Evolutionary conservation across 2,113 vertebrate species (phyloP).

Genomic region (Sinocyclocheilus rhinocerous): DNA sequence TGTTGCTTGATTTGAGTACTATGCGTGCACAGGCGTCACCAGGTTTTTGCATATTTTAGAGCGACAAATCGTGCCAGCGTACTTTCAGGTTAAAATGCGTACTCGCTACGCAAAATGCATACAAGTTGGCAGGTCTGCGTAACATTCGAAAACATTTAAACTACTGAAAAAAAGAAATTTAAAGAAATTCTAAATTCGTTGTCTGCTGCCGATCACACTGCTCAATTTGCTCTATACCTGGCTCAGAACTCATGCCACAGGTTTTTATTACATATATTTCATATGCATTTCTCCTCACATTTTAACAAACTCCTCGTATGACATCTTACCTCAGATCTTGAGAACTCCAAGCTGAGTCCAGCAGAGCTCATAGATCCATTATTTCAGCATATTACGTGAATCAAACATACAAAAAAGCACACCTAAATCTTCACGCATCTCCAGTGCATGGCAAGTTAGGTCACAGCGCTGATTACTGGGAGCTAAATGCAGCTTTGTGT

Average conservation of each 20-base stretch:
- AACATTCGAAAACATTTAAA: background rate
- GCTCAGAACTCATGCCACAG: background rate
- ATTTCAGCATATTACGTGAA: slow-evolving; percentile 59
- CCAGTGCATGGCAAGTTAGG: slow-evolving; percentile 62
- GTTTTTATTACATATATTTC: background rate
- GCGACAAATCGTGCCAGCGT: too few relatives aligned
- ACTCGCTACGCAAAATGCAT: too few relatives aligned
- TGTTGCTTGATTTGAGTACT: too few relatives aligned
- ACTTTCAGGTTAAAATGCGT: too few relatives aligned
- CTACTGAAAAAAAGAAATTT: too few relatives aligned
- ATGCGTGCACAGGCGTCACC: too few relatives aligned
- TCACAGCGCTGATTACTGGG: slow-evolving; percentile 69
- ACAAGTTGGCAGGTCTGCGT: too few relatives aligned
- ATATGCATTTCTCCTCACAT: slow-evolving; percentile 15
- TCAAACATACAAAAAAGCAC: slow-evolving; percentile 55
- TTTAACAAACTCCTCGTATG: background rate
- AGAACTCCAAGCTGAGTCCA: slow-evolving; percentile 30
- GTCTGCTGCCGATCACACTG: background rate
- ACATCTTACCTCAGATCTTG: slow-evolving; percentile 44
- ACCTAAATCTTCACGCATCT: slow-evolving; percentile 73
- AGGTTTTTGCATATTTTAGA: too few relatives aligned
- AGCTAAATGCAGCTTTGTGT: slow-evolving; percentile 78
- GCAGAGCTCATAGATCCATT: slow-evolving; percentile 42
- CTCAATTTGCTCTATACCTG: background rate
- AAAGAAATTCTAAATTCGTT: background rate